phyloP scores from a whole-genome alignment of 2,888 invertebrate species.

The Cataglyphis cursor region DNA sequence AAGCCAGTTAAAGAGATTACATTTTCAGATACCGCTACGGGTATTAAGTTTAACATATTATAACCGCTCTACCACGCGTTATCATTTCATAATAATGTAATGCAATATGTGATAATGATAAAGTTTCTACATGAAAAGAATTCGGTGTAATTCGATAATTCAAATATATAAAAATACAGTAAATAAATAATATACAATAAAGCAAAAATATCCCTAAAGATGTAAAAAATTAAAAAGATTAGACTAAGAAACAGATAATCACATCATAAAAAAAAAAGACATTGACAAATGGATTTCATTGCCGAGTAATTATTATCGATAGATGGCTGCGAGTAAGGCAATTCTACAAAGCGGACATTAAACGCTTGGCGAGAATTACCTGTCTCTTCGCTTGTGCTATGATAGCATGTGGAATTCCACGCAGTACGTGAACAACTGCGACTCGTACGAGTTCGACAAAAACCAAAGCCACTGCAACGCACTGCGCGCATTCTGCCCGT shows the following conservation, averaged over 20 bases:
- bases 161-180: not conserved
- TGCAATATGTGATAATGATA: not conserved
- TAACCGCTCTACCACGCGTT: not conserved
- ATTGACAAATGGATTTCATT: constrained; percentile 23
- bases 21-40: constrained; percentile 49
- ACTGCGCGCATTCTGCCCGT: constrained; percentile 26
- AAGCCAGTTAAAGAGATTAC: constrained; percentile 57
- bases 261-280: not conserved
- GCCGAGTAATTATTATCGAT: constrained; percentile 31
- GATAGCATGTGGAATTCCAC: constrained; percentile 59
- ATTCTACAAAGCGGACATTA: constrained; percentile 10
- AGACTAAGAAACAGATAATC: not conserved
- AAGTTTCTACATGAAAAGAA: not conserved
- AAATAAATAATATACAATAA: not conserved
- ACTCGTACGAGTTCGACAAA: constrained; percentile 56
- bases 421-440: constrained; percentile 52
- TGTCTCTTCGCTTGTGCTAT: constrained; percentile 37
- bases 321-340: not conserved
- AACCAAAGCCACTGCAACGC: constrained; percentile 55
- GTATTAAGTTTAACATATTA: constrained; percentile 7
- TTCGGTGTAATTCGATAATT: not conserved
- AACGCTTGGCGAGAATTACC: constrained; percentile 38
- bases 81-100: not conserved
- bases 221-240: constrained; percentile 13
- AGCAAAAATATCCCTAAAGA: not conserved